Base-by-base conservation (phyloP, 1,140 invertebrate genomes). In the Agrypnia vestita region DNA sequence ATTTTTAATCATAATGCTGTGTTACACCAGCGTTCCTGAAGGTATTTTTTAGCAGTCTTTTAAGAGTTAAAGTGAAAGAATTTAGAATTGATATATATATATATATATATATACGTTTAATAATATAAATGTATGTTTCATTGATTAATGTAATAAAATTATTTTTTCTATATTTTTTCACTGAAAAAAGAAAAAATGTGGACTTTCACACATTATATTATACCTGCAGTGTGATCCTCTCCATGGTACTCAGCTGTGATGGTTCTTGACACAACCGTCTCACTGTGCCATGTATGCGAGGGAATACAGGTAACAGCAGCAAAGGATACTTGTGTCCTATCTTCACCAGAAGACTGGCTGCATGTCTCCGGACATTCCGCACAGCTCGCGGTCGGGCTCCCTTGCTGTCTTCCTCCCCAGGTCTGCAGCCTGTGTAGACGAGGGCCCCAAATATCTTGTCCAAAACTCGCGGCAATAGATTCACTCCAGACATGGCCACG, bases 261-360 rank as follows among this genome's bases (percentile, higher is more conserved):
- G 91, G 89, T 85, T 93, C 89, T 76, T 91, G 86, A 4, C 93
- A 91, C 49, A 96, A 88, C 75, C 91, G 91, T 72, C 92, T 91
- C 9, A 95, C 93, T 79, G 94, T 93, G 0, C 92, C 91, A 84
- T 95, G 94, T 81, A 97, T 93, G 71, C 96, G 93, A 59, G 96
- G 94, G 87, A 97, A 98, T n/a, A 96, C 93, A 6, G 96, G 96
- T 84, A 97, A 87, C 47, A 96, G 88, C 3, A 96, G 88, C 10
- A 96, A 86, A 0, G 96, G 96, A 89, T 96, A 97, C 85, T 96
- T 95, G 55, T 95, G 92, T 12, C 94, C 95, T 47, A 98, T 93
- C 89, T 97, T 98, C 0, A 98, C 96, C 87, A 98, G 93, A 1
- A 97, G 87, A 13, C 95, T 96, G 43, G 96, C 96, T 0, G 96